Percentiles rank a stretch among this genome's conserved stretches.
Evolutionary conservation across 2,797 vertebrate species (phyloP).

Genomic region (Microhierax caerulescens): DNA sequence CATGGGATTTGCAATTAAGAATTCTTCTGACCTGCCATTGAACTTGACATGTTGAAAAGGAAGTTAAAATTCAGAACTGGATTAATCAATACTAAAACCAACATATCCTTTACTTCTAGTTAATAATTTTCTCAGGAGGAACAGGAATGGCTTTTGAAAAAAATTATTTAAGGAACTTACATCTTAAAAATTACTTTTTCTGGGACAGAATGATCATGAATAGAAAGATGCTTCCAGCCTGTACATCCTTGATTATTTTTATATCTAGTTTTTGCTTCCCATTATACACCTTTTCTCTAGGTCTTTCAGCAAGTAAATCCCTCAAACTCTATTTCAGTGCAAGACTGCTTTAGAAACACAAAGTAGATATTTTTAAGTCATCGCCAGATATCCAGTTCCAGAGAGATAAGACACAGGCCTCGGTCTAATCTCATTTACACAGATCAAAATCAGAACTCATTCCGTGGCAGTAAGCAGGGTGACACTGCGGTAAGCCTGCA

Average conservation of each 20-base stretch:
- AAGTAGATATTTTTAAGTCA: background rate
- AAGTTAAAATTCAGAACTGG: background rate
- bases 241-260: background rate
- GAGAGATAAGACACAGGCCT: background rate
- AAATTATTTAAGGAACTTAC: background rate
- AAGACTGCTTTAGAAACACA: background rate
- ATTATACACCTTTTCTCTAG: background rate
- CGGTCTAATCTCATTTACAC: background rate
- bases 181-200: slow-evolving; percentile 7
- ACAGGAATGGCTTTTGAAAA: background rate
- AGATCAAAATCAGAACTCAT: slow-evolving; percentile 27
- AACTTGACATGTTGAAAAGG: background rate
- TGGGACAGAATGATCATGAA: background rate
- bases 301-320: background rate
- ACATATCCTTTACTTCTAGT: background rate
- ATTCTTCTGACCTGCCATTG: background rate
- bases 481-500: background rate
- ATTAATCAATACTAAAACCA: background rate
- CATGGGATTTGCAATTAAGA: background rate
- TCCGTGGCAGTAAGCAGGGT: background rate
- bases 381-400: background rate
- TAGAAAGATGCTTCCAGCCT: background rate
- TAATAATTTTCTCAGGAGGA: background rate
- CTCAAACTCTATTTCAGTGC: background rate
- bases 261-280: background rate